Evolutionary conservation across 2,888 invertebrate species (phyloP), one percentile per base, ranked within the genome.

Genomic region (Metallyticus violacea): DNA sequence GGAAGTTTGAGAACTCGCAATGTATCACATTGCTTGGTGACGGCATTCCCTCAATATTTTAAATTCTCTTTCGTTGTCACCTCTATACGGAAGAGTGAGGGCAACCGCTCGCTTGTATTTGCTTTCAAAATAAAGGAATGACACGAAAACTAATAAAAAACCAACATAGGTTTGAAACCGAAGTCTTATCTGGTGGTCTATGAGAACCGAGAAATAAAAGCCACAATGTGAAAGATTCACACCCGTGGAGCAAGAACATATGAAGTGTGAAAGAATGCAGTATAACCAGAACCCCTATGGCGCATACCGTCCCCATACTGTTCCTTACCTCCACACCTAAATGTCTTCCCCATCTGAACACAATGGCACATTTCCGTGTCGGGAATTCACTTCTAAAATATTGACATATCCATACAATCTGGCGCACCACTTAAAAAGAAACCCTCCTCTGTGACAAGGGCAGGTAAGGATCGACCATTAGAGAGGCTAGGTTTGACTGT

Each of bases 181-280:
- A 62, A 62, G 40, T 62, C 40, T 62, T 62, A 62, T 62, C 40
- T 62, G 40, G 40, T 62, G 40, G 40, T 62, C 40, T 62, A n/a
- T 62, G 40, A 62, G 40, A n/a, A 62, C 40, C 9, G 40, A 62
- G 40, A 9, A 62, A 62, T 62, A 62, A 62, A 62, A 62, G 40
- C 40, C 40, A 62, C 3, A 15, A 22, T 62, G 40, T 62, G 15
- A 62, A 22, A 62, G 9, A 62, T 62, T 62, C 40, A 62, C 26
- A 7, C 29, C 80, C 30, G 82, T 77, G 29, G 82, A 77, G 28
- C 22, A 26, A 30, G 81, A 29, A 25, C 25, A 28, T 9, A 40
- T n/a, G n/a, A 80, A 79, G 86, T 86, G 86, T 84, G 84, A 86
- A 83, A 86, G 86, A 86, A 86, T 84, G 84, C 29, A 84, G 83